Evolutionary conservation across 2,888 invertebrate species (phyloP).

Genomic region (Glaucopsyche alexis): DNA sequence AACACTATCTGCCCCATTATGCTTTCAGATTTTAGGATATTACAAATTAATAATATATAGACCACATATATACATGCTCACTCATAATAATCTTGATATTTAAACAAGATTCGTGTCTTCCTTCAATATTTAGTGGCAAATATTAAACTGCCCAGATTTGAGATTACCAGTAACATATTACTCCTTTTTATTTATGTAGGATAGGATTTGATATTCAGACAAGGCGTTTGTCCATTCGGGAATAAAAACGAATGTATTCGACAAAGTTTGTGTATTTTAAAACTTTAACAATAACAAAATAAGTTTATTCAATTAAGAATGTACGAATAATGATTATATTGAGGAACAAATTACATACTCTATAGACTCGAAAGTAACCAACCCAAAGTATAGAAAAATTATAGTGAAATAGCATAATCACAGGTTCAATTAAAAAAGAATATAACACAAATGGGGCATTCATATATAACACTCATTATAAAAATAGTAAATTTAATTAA

Average conservation of each 20-base stretch:
- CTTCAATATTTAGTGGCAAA: no score
- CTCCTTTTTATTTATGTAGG: neutral
- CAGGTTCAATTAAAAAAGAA: slow-evolving; percentile 2
- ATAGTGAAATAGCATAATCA: slow-evolving; percentile 16
- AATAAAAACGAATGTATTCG: slow-evolving; percentile 20
- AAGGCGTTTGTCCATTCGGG: slow-evolving; percentile 17
- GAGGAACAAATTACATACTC: slow-evolving; percentile 27
- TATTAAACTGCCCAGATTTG: no score
- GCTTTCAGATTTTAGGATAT: no score
- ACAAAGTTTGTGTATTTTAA: slow-evolving; percentile 27
- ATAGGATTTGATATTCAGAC: neutral
- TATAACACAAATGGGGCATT: slow-evolving; percentile 17
- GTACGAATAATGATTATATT: slow-evolving; percentile 23
- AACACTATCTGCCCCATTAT: no score
- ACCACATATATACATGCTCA: no score
- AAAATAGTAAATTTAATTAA: slow-evolving; percentile 30
- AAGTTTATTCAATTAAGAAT: slow-evolving; percentile 24
- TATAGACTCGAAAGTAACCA: slow-evolving; percentile 20
- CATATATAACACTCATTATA: slow-evolving; percentile 27
- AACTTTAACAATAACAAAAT: slow-evolving; percentile 28
- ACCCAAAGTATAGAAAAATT: slow-evolving; percentile 13
- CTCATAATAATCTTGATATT: no score
- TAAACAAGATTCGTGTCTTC: no score
- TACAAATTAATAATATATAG: no score
- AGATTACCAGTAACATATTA: no score